phyloP scores from a whole-genome alignment of 2,888 invertebrate genomes.

The Volucella bombylans region DNA sequence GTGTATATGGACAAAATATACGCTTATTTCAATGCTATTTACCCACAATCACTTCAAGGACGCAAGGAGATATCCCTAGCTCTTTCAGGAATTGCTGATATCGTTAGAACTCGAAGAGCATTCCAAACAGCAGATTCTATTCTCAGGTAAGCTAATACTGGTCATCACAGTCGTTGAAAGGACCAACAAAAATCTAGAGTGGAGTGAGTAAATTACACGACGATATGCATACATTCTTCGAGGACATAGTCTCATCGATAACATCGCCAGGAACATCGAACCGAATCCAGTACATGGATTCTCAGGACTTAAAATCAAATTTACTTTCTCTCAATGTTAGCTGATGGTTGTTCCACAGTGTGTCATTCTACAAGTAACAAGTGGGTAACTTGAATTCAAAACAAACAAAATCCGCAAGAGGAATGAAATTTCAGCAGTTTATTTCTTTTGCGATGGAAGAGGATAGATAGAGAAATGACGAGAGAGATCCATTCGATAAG shows the following conservation, averaged over 20 bases:
- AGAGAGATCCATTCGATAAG: slow-evolving; percentile 40
- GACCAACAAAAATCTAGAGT: slow-evolving; percentile 4
- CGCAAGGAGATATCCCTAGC: not conserved
- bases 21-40: slow-evolving; percentile 62
- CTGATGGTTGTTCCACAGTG: not conserved
- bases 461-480: not conserved
- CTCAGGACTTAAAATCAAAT: slow-evolving; percentile 60
- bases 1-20: slow-evolving; percentile 35
- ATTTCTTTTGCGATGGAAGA: slow-evolving; percentile 12
- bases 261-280: slow-evolving; percentile 13
- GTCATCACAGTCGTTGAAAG: slow-evolving; percentile 11
- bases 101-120: slow-evolving; percentile 60
- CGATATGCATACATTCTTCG: slow-evolving; percentile 65
- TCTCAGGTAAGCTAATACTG: slow-evolving; percentile 38
- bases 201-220: slow-evolving; percentile 61
- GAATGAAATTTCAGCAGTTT: slow-evolving; percentile 65
- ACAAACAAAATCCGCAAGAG: slow-evolving; percentile 54
- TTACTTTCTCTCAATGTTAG: slow-evolving; percentile 40
- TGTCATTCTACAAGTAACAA: slow-evolving; percentile 52
- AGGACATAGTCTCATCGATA: slow-evolving; percentile 43
- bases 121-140: slow-evolving; percentile 48
- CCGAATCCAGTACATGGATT: not conserved
- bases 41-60: slow-evolving; percentile 62
- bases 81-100: slow-evolving; percentile 48
- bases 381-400: slow-evolving; percentile 43